Base-by-base conservation (phyloP, 2,888 invertebrate genomes). In the Chymomyza procnemis region DNA sequence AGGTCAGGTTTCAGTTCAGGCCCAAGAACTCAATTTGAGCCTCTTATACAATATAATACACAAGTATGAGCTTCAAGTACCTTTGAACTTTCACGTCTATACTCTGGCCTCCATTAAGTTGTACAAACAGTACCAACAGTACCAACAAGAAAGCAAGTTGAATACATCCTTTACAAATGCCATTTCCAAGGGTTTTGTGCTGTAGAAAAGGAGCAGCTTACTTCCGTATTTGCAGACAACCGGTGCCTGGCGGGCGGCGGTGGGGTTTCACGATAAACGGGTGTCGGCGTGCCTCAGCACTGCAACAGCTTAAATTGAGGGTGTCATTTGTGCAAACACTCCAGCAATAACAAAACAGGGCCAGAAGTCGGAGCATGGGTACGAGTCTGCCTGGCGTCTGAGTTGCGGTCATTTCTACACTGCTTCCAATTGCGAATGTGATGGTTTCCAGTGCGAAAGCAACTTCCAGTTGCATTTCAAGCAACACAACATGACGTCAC, bases 1-100 rank as follows among this genome's bases (percentile, higher is more conserved):
- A 21, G 41, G 64, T 64, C 66, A 64, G 22, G 41, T 60, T 52
- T 9, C 16, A 21, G 41, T 66, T 64, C 66, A 64, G 22, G 34
- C 62, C 66, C 69, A 75, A 83, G 75, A 76, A 80, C 73, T 64
- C 80, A 74, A 78, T 83, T 77, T 61, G 65, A 76, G 78, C 76
- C 71, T 67, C 80, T 85, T 85, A 82, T 73, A 82, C 84, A 82
- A 80, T 83, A 26, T 26, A 26, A 26, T 26, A 26, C 26, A 26
- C 50, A 16, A 50, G 71, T 62, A 60, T 54, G 57, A 60, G 62
- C 48, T 26, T 8, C 26, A 69, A 66, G 73, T 58, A 80, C 86
- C 83, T 83, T 83, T 83, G 84, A 83, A 83, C 86, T 84, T 83
- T 86, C 57, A 66, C n/a, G 47, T 14, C 56, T 46, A 34, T 26